Evolutionary conservation across 2,113 vertebrate species (phyloP).

Genomic region (Antechinus stuartii): DNA sequence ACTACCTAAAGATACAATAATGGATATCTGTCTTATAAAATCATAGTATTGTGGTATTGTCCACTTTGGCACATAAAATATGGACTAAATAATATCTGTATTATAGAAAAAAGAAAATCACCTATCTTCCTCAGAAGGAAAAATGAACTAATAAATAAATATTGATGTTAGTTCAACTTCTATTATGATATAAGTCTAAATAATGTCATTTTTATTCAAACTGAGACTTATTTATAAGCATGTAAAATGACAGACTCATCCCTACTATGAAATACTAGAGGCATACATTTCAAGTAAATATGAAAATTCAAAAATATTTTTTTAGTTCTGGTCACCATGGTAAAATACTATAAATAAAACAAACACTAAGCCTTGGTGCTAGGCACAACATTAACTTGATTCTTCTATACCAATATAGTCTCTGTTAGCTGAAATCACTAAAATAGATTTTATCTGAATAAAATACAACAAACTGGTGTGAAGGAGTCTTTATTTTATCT

Average conservation of each 20-base stretch:
- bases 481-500: not conserved
- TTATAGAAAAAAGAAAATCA: not conserved
- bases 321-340: not conserved
- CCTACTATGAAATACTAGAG: not conserved
- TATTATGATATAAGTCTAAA: not conserved
- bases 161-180: not conserved
- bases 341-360: not conserved
- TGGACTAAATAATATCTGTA: not conserved
- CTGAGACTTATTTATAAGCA: not conserved
- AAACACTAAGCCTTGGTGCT: not conserved
- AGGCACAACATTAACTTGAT: not conserved
- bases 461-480: not conserved
- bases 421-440: not conserved
- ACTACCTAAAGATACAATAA: not conserved
- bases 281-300: not conserved
- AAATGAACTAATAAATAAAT: not conserved
- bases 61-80: not conserved
- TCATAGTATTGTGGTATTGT: not conserved
- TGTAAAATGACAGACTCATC: not conserved
- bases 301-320: not conserved
- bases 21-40: not conserved
- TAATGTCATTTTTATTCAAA: fast-evolving
- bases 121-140: not conserved
- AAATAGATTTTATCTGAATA: not conserved
- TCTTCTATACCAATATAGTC: not conserved